Percentiles rank a stretch among this genome's conserved stretches.
Conservation (phyloP, 2,888 invertebrate genomes). For the Tricholauxania praeusta region DNA sequence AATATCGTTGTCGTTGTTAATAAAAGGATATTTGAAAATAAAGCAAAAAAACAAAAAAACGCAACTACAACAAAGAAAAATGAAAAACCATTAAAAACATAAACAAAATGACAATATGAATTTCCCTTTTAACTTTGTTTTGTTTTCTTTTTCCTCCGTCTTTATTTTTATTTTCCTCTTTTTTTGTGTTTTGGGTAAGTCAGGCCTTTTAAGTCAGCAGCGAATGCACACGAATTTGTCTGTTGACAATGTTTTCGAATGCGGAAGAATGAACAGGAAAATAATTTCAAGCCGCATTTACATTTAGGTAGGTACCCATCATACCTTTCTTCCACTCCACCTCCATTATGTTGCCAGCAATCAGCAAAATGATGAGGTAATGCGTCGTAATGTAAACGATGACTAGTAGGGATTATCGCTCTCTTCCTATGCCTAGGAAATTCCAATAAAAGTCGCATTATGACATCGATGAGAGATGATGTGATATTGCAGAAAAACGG, state of each 20-base stretch:
- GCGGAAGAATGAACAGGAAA: constrained; percentile 28
- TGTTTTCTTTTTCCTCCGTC: background rate
- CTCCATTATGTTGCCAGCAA: no score
- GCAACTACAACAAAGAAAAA: background rate
- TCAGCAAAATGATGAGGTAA: no score
- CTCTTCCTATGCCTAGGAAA: no score
- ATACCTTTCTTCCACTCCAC: background rate
- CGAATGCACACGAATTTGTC: background rate
- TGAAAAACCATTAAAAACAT: constrained; percentile 8
- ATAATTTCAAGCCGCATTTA: constrained; percentile 30
- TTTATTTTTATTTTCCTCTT: background rate
- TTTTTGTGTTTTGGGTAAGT: background rate
- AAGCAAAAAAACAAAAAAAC: background rate
- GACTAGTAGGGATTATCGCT: no score
- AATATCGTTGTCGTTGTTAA: background rate
- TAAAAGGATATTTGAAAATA: constrained; percentile 20
- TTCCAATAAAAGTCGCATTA: no score
- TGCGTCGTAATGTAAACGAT: no score
- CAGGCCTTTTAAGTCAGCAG: background rate
- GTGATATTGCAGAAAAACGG: no score
- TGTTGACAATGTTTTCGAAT: constrained; percentile 22
- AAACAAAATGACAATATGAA: constrained; percentile 18
- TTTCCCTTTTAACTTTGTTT: constrained; percentile 7
- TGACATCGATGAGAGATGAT: no score
- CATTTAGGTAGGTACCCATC: constrained; percentile 4